Conservation (phyloP, 2,797 vertebrate genomes). For the Diglossa cyanea region DNA sequence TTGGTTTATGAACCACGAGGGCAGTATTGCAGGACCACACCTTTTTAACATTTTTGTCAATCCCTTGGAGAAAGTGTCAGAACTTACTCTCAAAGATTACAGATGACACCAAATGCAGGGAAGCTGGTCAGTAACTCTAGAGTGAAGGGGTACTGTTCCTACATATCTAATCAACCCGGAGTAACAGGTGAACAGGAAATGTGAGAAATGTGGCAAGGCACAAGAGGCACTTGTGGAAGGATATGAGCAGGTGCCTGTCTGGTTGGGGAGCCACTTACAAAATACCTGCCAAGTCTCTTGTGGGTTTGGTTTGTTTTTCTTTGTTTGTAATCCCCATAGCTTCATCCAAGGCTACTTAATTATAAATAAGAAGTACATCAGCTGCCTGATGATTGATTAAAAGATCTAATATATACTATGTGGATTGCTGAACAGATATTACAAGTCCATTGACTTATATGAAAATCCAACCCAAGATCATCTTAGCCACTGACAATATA, state of each 20-base stretch:
- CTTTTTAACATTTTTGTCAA: neutral
- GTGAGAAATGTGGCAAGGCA: neutral
- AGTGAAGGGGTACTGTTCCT: neutral
- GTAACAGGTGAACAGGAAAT: neutral
- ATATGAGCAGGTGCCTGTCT: neutral
- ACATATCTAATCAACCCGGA: neutral
- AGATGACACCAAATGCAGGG: neutral
- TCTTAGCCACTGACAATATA: neutral
- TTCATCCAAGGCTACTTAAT: neutral
- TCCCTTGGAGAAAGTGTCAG: neutral
- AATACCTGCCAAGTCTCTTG: neutral
- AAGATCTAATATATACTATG: neutral
- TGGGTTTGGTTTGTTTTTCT: neutral
- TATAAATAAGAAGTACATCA: neutral
- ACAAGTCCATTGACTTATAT: neutral
- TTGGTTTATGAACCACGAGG: neutral
- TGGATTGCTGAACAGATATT: neutral
- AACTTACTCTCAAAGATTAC: neutral
- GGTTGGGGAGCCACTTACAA: neutral
- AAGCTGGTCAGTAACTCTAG: neutral
- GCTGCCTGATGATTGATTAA: neutral
- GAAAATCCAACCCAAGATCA: neutral
- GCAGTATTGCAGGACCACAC: neutral
- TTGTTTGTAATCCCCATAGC: neutral
- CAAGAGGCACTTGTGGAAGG: neutral